Base-by-base conservation (phyloP, 2,888 invertebrate genomes). In the Heliconius ethilla region DNA sequence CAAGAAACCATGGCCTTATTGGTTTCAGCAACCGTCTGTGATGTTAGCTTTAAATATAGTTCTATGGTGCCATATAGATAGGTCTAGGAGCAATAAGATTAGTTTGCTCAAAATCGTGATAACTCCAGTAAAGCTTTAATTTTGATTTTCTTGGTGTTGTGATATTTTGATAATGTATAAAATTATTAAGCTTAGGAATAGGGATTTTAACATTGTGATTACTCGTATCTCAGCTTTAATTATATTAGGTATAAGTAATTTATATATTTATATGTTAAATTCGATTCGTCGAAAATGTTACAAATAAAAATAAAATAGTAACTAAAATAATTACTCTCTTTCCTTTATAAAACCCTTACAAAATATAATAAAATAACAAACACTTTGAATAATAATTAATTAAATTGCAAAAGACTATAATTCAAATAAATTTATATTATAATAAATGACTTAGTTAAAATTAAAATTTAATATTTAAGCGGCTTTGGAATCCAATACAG, bases 1-100 rank as follows among this genome's bases (percentile, higher is more conserved):
- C 94, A 85, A 88, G 90, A 89, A 94, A 90, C 93, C 93, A 92
- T 93, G 92, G 91, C 89, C 88, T 66, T 87, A 85, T 90, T 90
- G 93, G 94, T 93, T 93, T 93, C 93, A 83, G 86, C 88, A 94
- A 93, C 86, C 88, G 92, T 94, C 94, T 94, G 94, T 94, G 94
- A 94, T 94, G 86, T 91, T 94, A 94, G 92, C 88, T 93, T 90
- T 92, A 92, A 87, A 82, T 82, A 83, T 83, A 76, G 72, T 86
- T 88, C 87, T 87, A 88, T 89, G 86, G 92, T 94, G 94, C 94
- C 94, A 94, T 94, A 85, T 86, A 91, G 86, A 87, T 88, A 89
- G 88, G 85, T 82, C 84, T 90, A 91, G 40, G 84, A 86, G 81
- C 81, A 27, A 37, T 62, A 74, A 22, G 13, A 59, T 59, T 37